Evolutionary conservation across 1,140 invertebrate genomes (phyloP), one percentile per base, ranked within the genome.

Genomic region (Drosophila persimilis): DNA sequence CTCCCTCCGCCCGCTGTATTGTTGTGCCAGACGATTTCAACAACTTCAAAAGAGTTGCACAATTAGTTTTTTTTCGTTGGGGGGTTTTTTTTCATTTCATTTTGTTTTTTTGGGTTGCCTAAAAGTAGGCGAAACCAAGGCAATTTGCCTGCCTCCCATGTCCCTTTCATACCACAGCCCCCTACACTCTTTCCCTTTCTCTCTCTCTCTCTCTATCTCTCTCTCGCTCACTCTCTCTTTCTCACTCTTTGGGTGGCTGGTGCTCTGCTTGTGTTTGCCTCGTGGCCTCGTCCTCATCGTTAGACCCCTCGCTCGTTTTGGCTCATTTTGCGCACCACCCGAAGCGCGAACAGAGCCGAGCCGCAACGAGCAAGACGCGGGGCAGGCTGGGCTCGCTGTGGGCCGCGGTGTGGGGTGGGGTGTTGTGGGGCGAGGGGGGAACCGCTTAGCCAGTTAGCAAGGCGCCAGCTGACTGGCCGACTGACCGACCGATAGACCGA

Each of bases 271-370:
- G 35, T 5, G 39, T 35, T 44, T 46, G 47, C 60, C 66, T 65
- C 51, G 45, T 70, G 66, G 66, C 61, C 72, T 79, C 58, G 59
- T 60, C 43, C 77, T 63, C 26, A 24, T 55, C 51, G 51, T 45
- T 20, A 26, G 41, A 54, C 57, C 50, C 46, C 58, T 43, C 43
- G 55, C 39, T 58, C 61, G 60, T 59, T 35, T 84, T 77, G 80
- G 80, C 70, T 81, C 70, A 51, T 80, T 77, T 86, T 86, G 81
- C 81, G 81, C 77, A 83, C 79, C 70, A 52, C 64, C 83, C 79
- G 79, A 83, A 83, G 74, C 74, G 70, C 72, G 77, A 80, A 76
- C 59, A 72, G 77, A 60, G 59, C 44, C 61, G 57, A 64, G 35
- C 51, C 50, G 43, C 53, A 54, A 54, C 60, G 60, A 62, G 53